Base-by-base conservation (phyloP, 2,888 invertebrate species). In the Camptogramma bilineatum region DNA sequence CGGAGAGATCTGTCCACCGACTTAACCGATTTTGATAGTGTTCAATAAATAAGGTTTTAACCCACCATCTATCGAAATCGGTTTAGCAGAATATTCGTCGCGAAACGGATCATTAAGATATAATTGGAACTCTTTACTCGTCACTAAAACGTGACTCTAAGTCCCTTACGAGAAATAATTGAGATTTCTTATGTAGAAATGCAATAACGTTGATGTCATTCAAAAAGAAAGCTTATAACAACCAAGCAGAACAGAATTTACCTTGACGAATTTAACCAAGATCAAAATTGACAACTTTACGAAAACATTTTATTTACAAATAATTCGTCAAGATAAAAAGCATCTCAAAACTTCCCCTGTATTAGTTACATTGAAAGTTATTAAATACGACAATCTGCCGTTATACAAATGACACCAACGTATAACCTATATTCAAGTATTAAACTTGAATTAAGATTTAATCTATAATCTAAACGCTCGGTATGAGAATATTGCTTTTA, bases 121-220 rank as follows among this genome's bases (percentile, higher is more conserved):
- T n/a, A 55, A 50, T 19, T 4, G 55, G 52, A 64, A 64, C 19
- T 17, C 17, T 9, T 28, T 7, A 39, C 2, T 8, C 2, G 58
- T 53, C 68, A 68, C 72, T 73, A 73, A 68, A 73, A 73, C 72
- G 72, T 50, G 62, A 39, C 60, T 1, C 19, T 13, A 34, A 7
- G 28, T 48, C 53, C 55, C 69, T 59, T 70, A 61, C 51, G 55
- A 66, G 17, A 68, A 64, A 64, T 63, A 61, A 70, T 50, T 72
- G 72, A 72, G 72, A 72, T 71, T 72, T 71, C 72, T 66, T 72
- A 68, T 52, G 31, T 68, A 72, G 68, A 73, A 73, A 73, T 71
- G 71, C 71, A 57, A 1, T 18, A 24, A 16, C 57, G 66, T 48
- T 47, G 62, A 66, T 58, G 66, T 66, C 66, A 62, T 52, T 58